Conservation (phyloP, 37 sponge, comb jelly and placozoan species). For the Halichondria panicea region DNA sequence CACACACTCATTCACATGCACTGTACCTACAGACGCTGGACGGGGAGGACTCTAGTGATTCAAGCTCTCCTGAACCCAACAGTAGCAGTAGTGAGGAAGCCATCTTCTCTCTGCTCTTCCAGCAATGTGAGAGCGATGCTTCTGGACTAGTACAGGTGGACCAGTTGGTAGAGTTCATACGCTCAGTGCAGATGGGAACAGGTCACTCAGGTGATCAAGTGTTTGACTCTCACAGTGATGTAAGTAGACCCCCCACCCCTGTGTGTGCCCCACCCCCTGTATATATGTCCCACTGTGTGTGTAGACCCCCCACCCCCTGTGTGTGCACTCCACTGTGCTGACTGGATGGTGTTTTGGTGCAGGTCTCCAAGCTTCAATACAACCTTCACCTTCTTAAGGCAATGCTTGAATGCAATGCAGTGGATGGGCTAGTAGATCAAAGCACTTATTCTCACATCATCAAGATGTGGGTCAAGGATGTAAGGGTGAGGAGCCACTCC, state of each 20-base stretch:
- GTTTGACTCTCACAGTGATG: slow-evolving; percentile 47
- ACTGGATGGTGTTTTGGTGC: not conserved
- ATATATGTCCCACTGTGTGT: not conserved
- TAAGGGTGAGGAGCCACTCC: slow-evolving; percentile 20
- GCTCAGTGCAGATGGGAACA: slow-evolving; percentile 18
- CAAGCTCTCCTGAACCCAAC: not conserved
- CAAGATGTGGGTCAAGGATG: slow-evolving; percentile 51
- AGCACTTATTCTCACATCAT: slow-evolving; percentile 49
- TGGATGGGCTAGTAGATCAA: slow-evolving; percentile 21
- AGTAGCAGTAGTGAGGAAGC: slow-evolving; percentile 16
- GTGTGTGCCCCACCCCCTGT: not conserved
- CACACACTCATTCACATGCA: no score
- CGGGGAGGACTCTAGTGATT: no score
- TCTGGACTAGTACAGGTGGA: slow-evolving; percentile 41
- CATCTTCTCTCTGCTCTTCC: slow-evolving; percentile 26
- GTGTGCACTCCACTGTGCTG: not conserved
- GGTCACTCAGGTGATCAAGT: no score
- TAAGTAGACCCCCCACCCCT: slow-evolving; percentile 4
- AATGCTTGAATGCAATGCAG: slow-evolving; percentile 50
- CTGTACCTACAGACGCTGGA: no score
- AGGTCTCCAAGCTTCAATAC: slow-evolving; percentile 37
- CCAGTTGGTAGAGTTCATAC: slow-evolving; percentile 25
- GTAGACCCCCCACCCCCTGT: not conserved
- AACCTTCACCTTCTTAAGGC: slow-evolving; percentile 50
- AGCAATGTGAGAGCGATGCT: slow-evolving; percentile 30